phyloP scores from a whole-genome alignment of 2,113 vertebrate species.

The Pogona vitticeps region DNA sequence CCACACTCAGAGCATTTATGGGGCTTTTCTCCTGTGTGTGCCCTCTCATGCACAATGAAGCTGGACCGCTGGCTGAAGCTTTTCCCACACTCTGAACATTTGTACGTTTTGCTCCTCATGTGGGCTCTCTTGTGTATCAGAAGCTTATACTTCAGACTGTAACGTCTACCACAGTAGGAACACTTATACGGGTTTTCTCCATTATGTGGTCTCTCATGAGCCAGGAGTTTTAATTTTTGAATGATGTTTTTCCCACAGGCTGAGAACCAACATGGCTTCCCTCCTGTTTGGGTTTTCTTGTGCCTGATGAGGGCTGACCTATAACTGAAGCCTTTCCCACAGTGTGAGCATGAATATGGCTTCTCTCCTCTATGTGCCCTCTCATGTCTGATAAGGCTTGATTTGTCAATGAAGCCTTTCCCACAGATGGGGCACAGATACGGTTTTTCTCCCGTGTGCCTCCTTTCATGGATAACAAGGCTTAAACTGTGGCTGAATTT shows the following conservation, averaged over 20 bases:
- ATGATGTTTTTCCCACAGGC: conserved; percentile 57
- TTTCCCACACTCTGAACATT: conserved; percentile 67
- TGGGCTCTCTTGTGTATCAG: conserved; percentile 70
- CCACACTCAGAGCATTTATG: conserved; percentile 69
- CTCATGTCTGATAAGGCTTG: conserved; percentile 46
- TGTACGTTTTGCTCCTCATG: conserved; percentile 65
- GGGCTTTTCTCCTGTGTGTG: conserved; percentile 60
- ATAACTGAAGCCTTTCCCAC: conserved; percentile 54
- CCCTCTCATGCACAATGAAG: conserved; percentile 67
- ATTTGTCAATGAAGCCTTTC: neutral
- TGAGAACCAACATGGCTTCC: conserved; percentile 50
- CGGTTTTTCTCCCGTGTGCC: neutral
- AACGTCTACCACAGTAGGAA: conserved; percentile 43
- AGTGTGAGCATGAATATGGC: conserved; percentile 37
- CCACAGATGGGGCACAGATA: neutral
- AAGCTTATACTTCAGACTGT: conserved; percentile 68
- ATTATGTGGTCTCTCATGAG: conserved; percentile 39
- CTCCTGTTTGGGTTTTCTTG: conserved; percentile 43
- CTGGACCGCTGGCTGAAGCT: conserved; percentile 68
- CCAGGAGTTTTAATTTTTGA: conserved; percentile 51
- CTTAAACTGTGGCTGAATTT: neutral
- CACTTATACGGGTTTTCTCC: conserved; percentile 27
- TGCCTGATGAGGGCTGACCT: conserved; percentile 60
- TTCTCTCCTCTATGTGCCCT: conserved; percentile 61
- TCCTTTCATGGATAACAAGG: neutral